Conservation (phyloP, 2,113 vertebrate species). For the Pomatostomus ruficeps region DNA sequence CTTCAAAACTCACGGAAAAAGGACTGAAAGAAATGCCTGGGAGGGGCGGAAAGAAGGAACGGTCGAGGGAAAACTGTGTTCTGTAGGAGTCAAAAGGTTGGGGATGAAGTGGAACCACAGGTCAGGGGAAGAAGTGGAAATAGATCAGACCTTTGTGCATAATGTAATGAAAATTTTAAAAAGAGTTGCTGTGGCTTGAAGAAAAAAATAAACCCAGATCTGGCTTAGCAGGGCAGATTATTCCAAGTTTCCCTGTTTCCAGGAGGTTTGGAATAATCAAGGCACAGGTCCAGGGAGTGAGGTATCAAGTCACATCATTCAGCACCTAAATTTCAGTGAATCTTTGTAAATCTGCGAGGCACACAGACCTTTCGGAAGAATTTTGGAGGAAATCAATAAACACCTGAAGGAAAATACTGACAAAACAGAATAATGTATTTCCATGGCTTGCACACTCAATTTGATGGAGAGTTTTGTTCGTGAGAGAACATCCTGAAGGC, state of each 20-base stretch:
- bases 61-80: not conserved
- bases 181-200: not conserved
- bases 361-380: not conserved
- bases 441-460: not conserved
- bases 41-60: not conserved
- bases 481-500: not conserved
- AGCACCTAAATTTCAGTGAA: not conserved
- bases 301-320: accelerated
- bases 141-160: not conserved
- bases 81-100: not conserved
- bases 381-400: not conserved
- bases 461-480: not conserved
- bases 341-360: not conserved
- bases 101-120: not conserved
- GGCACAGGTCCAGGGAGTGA: not conserved
- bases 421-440: not conserved
- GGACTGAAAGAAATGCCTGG: not conserved
- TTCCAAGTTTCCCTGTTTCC: not conserved
- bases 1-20: not conserved
- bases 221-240: not conserved
- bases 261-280: not conserved
- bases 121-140: not conserved
- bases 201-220: not conserved
- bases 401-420: not conserved
- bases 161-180: not conserved